phyloP scores from a whole-genome alignment of 2,888 invertebrate species.

The Ectemnius lituratus region DNA sequence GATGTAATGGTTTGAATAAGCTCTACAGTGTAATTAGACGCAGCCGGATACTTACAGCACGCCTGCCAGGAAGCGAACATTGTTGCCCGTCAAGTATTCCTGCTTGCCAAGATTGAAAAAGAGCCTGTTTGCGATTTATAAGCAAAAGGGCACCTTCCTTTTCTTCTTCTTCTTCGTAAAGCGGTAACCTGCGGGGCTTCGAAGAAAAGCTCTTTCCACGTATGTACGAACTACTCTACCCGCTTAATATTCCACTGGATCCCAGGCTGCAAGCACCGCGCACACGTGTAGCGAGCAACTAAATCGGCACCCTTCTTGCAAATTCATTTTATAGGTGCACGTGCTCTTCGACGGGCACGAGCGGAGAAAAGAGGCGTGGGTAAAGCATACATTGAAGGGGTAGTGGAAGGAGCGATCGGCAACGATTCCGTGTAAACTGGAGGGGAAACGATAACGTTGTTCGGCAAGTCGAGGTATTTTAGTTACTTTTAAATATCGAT shows the following conservation, averaged over 20 bases:
- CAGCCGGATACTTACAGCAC: slow-evolving; percentile 66
- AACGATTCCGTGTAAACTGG: slow-evolving; percentile 7
- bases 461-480: slow-evolving; percentile 12
- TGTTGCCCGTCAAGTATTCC: slow-evolving; percentile 4
- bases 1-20: no score
- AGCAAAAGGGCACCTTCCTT: background rate
- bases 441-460: slow-evolving; percentile 39
- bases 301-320: slow-evolving; percentile 62
- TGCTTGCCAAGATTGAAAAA: background rate
- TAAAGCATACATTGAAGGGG: slow-evolving; percentile 22
- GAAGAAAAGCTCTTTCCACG: no score
- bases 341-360: slow-evolving; percentile 38
- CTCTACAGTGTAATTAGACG: no score
- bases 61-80: slow-evolving; percentile 61
- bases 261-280: slow-evolving; percentile 13
- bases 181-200: no score
- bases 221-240: no score
- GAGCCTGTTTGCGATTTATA: background rate
- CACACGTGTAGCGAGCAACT: slow-evolving; percentile 62
- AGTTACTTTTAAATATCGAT: slow-evolving; percentile 5
- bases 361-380: slow-evolving; percentile 47
- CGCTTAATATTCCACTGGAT: background rate
- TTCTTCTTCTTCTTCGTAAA: background rate
- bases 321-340: slow-evolving; percentile 69
- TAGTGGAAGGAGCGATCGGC: slow-evolving; percentile 36